phyloP scores from a whole-genome alignment of 2,113 vertebrate species.

The Saiga tatarica region DNA sequence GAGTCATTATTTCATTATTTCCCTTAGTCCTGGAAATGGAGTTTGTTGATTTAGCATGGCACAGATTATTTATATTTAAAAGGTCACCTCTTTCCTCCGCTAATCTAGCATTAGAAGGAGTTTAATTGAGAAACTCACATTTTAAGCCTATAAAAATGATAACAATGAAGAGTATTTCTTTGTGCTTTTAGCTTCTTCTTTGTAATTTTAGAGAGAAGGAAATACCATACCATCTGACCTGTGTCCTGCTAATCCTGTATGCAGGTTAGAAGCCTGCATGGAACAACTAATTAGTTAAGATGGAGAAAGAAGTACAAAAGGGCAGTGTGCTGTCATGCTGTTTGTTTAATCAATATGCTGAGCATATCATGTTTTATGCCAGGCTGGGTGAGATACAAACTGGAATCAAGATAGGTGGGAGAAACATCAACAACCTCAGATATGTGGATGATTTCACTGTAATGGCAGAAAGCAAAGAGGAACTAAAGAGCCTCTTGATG shows the following conservation, averaged over 20 bases:
- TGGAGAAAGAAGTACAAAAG: background rate
- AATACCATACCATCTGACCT: background rate
- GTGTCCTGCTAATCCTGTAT: background rate
- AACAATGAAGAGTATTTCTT: background rate
- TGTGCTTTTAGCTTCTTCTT: background rate
- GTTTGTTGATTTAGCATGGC: background rate
- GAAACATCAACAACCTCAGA: background rate
- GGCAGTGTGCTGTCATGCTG: background rate
- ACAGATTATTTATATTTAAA: conserved; percentile 10
- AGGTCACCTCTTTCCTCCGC: background rate
- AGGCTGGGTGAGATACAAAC: background rate
- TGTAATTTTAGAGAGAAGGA: background rate
- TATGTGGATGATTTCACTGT: background rate
- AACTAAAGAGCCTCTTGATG: background rate
- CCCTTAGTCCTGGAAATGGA: background rate
- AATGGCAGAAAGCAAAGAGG: background rate
- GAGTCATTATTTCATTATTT: background rate
- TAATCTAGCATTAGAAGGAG: background rate
- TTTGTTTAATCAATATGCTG: background rate
- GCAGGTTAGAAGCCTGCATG: background rate
- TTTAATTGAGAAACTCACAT: background rate
- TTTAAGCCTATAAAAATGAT: background rate
- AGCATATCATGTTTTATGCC: background rate
- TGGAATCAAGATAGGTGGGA: background rate
- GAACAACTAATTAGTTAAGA: background rate